These are phyloP conservation scores for Aporrectodea caliginosa DNA, from an alignment of 1,140 invertebrate genomes.

Conservation along the genomic window DNA sequence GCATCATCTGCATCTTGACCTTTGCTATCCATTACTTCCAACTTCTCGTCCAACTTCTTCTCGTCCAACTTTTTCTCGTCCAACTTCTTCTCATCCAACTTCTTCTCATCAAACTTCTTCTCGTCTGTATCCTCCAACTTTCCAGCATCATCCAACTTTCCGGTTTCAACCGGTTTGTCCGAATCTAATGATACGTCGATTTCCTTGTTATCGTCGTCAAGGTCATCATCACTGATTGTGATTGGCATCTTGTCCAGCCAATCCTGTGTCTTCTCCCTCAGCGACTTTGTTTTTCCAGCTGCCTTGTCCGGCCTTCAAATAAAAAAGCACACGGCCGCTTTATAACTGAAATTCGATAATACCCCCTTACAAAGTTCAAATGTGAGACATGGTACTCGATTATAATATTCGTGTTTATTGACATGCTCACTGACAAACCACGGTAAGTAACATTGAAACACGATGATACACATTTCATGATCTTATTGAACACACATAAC, in stretches of 20 bases:
- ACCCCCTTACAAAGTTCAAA: too few species aligned
- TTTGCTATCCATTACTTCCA: neutral
- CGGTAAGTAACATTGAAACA: too few species aligned
- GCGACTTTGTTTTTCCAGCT: neutral
- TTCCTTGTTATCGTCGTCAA: neutral
- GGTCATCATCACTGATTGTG: slow-evolving; percentile 25
- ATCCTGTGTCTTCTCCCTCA: slow-evolving; percentile 6
- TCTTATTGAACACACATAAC: too few species aligned
- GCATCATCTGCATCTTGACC: neutral
- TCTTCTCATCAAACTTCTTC: neutral
- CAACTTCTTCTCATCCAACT: neutral
- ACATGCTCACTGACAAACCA: too few species aligned
- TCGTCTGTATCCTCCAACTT: neutral
- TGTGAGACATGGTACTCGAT: too few species aligned
- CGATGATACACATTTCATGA: too few species aligned
- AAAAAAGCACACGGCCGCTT: too few species aligned
- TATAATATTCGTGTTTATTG: too few species aligned
- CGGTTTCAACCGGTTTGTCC: neutral
- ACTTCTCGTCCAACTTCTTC: slow-evolving; percentile 6
- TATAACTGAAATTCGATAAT: too few species aligned
- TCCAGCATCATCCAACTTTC: neutral
- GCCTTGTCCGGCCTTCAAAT: too few species aligned
- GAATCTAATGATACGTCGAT: neutral
- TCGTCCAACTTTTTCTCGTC: neutral
- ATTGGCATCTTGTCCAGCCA: slow-evolving; percentile 22